Evolutionary conservation across 2,888 invertebrate genomes (phyloP).

Genomic region (Melanostoma scalare): DNA sequence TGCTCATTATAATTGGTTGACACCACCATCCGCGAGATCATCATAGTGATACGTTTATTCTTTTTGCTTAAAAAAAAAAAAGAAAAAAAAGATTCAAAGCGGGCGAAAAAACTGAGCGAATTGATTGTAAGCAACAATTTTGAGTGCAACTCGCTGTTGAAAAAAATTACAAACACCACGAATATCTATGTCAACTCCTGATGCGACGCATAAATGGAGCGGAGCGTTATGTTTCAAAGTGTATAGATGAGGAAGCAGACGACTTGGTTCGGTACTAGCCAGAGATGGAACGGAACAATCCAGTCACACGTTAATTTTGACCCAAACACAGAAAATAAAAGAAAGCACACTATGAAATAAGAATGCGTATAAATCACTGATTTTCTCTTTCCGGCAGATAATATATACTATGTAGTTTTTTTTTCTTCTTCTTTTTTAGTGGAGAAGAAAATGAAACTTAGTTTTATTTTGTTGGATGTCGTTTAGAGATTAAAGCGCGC

Average conservation of each 20-base stretch:
- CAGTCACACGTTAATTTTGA: slow-evolving; percentile 60
- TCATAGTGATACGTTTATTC: not conserved
- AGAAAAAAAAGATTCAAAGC: not conserved
- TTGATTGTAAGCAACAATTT: not conserved
- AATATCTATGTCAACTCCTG: slow-evolving; percentile 41
- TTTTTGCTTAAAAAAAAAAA: not conserved
- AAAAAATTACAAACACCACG: slow-evolving; percentile 20
- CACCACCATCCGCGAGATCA: slow-evolving; percentile 45
- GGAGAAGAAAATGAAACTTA: too few species aligned
- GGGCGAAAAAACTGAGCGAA: slow-evolving; percentile 47
- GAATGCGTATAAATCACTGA: slow-evolving; percentile 44
- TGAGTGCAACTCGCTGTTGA: slow-evolving; percentile 30
- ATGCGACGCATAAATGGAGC: slow-evolving; percentile 25
- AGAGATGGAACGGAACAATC: slow-evolving; percentile 48
- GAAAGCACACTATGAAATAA: slow-evolving; percentile 34
- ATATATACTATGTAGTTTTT: slow-evolving; percentile 9
- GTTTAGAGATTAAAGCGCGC: slow-evolving; percentile 28
- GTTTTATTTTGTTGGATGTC: slow-evolving; percentile 18
- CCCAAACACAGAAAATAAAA: slow-evolving; percentile 24
- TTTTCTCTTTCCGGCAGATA: slow-evolving; percentile 32
- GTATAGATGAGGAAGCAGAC: slow-evolving; percentile 52
- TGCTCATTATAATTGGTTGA: slow-evolving; percentile 47
- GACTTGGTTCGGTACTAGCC: slow-evolving; percentile 35
- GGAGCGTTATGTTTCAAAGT: slow-evolving; percentile 4
- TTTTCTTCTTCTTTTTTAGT: slow-evolving; percentile 2